Conservation (phyloP, 2,888 invertebrate species). For the Chalcis sispes region DNA sequence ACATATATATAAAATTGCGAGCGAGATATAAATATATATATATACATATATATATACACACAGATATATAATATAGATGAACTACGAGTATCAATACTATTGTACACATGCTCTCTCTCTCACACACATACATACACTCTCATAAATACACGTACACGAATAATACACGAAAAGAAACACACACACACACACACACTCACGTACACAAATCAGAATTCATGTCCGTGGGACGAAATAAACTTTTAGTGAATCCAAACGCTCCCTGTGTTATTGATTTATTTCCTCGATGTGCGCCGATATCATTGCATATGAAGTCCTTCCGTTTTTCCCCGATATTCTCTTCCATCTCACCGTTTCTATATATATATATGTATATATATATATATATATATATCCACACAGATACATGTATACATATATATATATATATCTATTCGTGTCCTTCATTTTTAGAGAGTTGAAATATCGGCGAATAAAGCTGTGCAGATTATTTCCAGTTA, state of each 20-base stretch:
- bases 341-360: background rate
- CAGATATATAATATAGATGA: constrained; percentile 58
- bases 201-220: constrained; percentile 69
- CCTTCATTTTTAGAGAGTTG: too few relatives aligned
- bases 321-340: background rate
- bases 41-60: constrained; percentile 63
- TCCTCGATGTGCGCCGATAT: too few relatives aligned
- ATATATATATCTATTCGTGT: too few relatives aligned
- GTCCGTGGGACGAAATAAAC: constrained; percentile 72
- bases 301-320: constrained; percentile 13
- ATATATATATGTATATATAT: too few relatives aligned
- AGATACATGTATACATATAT: too few relatives aligned
- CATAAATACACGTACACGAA: constrained; percentile 69
- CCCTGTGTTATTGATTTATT: constrained; percentile 33
- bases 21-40: constrained; percentile 62
- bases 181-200: constrained; percentile 65
- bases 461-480: constrained; percentile 13
- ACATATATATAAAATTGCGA: constrained; percentile 64
- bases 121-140: constrained; percentile 68
- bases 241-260: constrained; percentile 71
- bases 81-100: constrained; percentile 62
- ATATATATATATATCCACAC: too few relatives aligned
- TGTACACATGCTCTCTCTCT: constrained; percentile 65
- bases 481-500: constrained; percentile 37
- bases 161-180: too few relatives aligned